Evolutionary conservation across 2,888 invertebrate species (phyloP).

Genomic region (Gortyna flavago): DNA sequence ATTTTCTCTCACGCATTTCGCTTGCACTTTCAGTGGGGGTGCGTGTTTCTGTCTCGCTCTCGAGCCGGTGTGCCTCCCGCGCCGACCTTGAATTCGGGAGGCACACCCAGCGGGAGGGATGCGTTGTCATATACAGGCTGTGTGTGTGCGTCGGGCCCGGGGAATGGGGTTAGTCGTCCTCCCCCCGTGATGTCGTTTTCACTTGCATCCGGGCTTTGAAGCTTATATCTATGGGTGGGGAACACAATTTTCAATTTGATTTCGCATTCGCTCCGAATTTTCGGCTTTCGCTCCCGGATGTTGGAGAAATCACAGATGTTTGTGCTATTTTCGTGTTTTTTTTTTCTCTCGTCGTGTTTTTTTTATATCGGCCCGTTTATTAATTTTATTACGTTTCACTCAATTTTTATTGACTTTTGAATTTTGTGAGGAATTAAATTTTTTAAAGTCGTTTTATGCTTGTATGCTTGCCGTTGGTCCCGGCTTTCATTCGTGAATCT

Average conservation of each 20-base stretch:
- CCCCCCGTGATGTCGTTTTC: slow-evolving; percentile 81
- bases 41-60: slow-evolving; percentile 79
- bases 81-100: slow-evolving; percentile 88
- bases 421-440: slow-evolving; percentile 34
- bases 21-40: slow-evolving; percentile 87
- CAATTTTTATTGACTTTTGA: slow-evolving; percentile 40
- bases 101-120: slow-evolving; percentile 70
- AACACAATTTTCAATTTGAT: slow-evolving; percentile 84
- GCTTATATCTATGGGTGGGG: slow-evolving; percentile 73
- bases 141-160: slow-evolving; percentile 76
- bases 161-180: slow-evolving; percentile 86
- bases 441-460: slow-evolving; percentile 18
- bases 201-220: slow-evolving; percentile 87
- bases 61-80: slow-evolving; percentile 75
- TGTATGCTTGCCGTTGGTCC: no score
- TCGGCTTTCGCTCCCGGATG: slow-evolving; percentile 72
- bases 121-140: slow-evolving; percentile 66
- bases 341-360: slow-evolving; percentile 42
- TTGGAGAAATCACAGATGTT: slow-evolving; percentile 68
- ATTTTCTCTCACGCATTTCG: slow-evolving; percentile 88
- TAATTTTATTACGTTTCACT: slow-evolving; percentile 42
- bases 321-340: slow-evolving; percentile 58
- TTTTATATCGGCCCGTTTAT: slow-evolving; percentile 53
- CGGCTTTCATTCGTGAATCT: no score
- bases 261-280: slow-evolving; percentile 77